Evolutionary conservation across 2,888 invertebrate species (phyloP).

Genomic region (Lepas anatifera): DNA sequence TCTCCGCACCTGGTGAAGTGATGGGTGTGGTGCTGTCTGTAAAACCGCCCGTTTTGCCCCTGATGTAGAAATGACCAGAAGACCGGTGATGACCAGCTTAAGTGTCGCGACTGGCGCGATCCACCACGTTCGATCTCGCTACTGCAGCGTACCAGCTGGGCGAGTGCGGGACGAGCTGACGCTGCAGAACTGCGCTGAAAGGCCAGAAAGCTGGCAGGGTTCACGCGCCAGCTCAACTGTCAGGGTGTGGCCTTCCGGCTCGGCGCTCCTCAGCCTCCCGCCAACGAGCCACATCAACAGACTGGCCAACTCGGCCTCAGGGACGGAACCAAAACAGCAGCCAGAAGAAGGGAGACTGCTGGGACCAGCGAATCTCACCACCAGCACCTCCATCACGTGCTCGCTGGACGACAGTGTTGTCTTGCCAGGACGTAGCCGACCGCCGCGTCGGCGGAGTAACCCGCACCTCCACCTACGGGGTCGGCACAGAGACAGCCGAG

Average conservation of each 20-base stretch:
- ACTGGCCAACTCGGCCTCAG: too few species aligned
- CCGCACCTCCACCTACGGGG: slow-evolving; percentile 30
- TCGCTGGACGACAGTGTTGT: slow-evolving; percentile 15
- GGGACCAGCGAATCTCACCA: slow-evolving; percentile 15
- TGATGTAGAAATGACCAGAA: too few species aligned
- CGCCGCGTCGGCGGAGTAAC: slow-evolving; percentile 25
- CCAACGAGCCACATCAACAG: too few species aligned
- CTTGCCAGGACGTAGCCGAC: slow-evolving; percentile 22
- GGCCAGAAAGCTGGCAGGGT: slow-evolving; percentile 29
- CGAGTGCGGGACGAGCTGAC: slow-evolving; percentile 30
- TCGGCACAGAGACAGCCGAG: slow-evolving; percentile 21
- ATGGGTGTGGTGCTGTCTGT: too few species aligned
- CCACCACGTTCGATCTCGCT: too few species aligned
- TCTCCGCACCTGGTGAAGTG: too few species aligned
- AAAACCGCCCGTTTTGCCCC: too few species aligned
- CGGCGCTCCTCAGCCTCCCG: slow-evolving; percentile 26
- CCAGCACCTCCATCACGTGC: neutral
- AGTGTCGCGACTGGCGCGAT: too few species aligned
- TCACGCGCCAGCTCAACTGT: slow-evolving; percentile 28
- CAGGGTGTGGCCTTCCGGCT: slow-evolving; percentile 28
- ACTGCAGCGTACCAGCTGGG: too few species aligned
- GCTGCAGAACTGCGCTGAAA: slow-evolving; percentile 30
- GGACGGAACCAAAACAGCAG: too few species aligned
- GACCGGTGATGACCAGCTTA: too few species aligned
- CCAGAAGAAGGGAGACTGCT: too few species aligned